phyloP scores from a whole-genome alignment of 1,140 invertebrate genomes.

The Drosophila yakuba region DNA sequence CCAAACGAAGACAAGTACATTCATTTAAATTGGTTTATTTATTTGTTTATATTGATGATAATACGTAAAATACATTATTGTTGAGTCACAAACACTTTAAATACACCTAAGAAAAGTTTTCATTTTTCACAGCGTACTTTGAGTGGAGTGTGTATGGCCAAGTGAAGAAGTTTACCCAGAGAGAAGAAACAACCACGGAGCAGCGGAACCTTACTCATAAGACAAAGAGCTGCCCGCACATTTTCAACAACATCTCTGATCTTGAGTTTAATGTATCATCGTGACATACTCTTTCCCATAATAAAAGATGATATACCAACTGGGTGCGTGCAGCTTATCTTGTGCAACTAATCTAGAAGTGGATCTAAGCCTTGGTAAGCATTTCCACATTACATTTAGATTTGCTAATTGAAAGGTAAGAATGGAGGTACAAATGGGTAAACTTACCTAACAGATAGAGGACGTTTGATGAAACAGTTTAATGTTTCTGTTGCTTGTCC shows the following conservation, averaged over 20 bases:
- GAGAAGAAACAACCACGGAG: conserved; percentile 34
- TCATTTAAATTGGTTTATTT: no score
- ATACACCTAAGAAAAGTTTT: no score
- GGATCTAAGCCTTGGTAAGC: conserved; percentile 14
- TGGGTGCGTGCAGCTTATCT: conserved; percentile 27
- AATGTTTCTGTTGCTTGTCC: no score
- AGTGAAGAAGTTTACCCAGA: conserved; percentile 52
- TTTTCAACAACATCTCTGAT: conserved; percentile 76
- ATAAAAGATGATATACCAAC: conserved; percentile 5
- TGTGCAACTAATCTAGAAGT: conserved; percentile 13
- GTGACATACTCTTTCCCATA: conserved; percentile 16
- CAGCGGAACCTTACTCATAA: conserved; percentile 29
- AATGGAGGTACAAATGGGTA: background rate
- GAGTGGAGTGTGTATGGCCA: conserved; percentile 40
- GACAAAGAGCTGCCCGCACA: conserved; percentile 66
- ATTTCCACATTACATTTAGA: conserved; percentile 21
- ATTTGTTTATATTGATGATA: no score
- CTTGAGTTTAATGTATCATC: conserved; percentile 49
- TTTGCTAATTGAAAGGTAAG: conserved; percentile 28
- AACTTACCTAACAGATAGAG: background rate
- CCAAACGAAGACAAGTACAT: no score
- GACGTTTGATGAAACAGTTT: background rate
- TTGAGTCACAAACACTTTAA: no score
- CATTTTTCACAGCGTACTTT: background rate
- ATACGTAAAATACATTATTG: no score